A percentile compares a stretch with the other conserved stretches of the same genome.
These are phyloP conservation scores for Grus americana DNA, from an alignment of 2,113 vertebrate species.

Conservation along the genomic window DNA sequence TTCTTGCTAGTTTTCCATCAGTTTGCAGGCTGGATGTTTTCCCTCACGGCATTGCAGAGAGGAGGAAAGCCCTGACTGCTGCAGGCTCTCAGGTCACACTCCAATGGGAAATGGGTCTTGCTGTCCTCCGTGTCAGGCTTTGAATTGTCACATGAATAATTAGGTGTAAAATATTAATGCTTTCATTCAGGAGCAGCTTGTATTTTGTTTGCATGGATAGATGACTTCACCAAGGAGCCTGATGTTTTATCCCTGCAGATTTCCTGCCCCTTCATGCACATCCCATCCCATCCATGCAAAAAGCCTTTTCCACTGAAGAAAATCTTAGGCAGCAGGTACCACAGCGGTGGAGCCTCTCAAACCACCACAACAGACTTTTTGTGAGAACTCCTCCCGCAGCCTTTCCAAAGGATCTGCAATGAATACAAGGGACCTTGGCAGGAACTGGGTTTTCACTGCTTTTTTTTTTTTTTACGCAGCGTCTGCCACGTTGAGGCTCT, in stretches of 20 bases:
- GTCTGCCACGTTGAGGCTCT: not conserved
- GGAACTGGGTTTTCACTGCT: not conserved
- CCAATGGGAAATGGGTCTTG: not conserved
- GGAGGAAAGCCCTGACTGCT: not conserved
- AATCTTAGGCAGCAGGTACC: not conserved
- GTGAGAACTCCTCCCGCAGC: not conserved
- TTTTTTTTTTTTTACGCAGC: not conserved
- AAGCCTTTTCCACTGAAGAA: not conserved
- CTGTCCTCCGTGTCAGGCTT: not conserved
- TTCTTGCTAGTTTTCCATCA: not conserved
- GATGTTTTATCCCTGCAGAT: not conserved
- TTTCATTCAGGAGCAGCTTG: not conserved
- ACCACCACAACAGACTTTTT: not conserved
- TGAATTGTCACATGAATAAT: not conserved
- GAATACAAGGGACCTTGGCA: conserved; percentile 20
- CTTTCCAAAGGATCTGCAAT: not conserved
- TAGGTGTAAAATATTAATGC: fast-evolving
- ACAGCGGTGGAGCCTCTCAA: not conserved
- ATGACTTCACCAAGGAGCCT: not conserved
- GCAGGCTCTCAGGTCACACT: not conserved
- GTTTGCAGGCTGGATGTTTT: not conserved
- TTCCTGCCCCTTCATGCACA: not conserved
- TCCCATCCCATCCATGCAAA: no score
- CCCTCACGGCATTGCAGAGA: fast-evolving
- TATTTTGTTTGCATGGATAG: not conserved